Evolutionary conservation across 1,140 invertebrate genomes (phyloP).

Genomic region (Bombus confusus): DNA sequence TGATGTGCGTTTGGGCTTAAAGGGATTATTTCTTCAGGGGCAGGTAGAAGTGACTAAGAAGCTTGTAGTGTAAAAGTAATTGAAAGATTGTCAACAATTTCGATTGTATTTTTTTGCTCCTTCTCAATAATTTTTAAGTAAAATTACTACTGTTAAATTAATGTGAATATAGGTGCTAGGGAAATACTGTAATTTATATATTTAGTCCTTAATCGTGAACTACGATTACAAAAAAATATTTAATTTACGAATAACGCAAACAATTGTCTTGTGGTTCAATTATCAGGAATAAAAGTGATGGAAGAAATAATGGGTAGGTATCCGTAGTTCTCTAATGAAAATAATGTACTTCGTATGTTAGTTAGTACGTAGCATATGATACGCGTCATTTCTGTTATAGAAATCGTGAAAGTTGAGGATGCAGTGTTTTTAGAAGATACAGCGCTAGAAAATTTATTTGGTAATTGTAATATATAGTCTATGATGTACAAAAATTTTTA

Average conservation of each 20-base stretch:
- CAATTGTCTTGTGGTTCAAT: not conserved
- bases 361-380: not conserved
- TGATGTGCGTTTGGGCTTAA: constrained; percentile 61
- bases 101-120: not conserved
- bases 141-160: not conserved
- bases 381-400: constrained; percentile 59
- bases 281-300: constrained; percentile 13
- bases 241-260: not conserved
- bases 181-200: not conserved
- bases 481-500: not conserved
- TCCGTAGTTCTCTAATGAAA: constrained; percentile 10
- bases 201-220: not conserved
- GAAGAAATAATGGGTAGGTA: constrained; percentile 58
- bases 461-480: constrained; percentile 41
- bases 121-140: not conserved
- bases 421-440: constrained; percentile 38
- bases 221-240: not conserved
- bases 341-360: not conserved
- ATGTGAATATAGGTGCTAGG: not conserved
- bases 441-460: constrained; percentile 58
- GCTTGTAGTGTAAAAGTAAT: not conserved
- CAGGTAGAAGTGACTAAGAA: constrained; percentile 37
- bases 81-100: not conserved
- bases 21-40: constrained; percentile 69
- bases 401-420: constrained; percentile 69